Base-by-base conservation (phyloP, 2,888 invertebrate species). In the Brachypalpus laphriformis region DNA sequence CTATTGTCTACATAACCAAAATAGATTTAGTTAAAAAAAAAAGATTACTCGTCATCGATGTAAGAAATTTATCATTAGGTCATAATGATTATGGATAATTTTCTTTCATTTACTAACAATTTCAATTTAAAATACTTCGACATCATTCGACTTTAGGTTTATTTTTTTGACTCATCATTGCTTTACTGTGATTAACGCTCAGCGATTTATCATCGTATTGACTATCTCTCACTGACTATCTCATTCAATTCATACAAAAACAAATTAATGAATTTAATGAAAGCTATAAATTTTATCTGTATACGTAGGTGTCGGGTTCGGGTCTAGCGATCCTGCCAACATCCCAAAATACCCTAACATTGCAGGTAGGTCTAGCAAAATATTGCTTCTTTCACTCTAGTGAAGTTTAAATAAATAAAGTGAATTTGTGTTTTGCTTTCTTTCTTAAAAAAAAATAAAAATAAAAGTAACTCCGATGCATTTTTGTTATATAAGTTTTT, bases 261-360 rank as follows among this genome's bases (percentile, higher is more conserved):
- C 6, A 40, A 70, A 31, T 61, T 16, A 76, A 25, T 28, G 31
- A 34, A 68, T 63, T 63, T 71, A 81, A 81, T 81, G 75, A 85
- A 76, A 40, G 59, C 18, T 45, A 71, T 74, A 34, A 68, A 63
- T 76, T 81, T 86, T 87, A 87, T 83, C 70, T 87, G 75, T 87
- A 56, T 72, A 87, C 87, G 83, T 87, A 88, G 88, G 87, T 88
- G 66, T 81, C 88, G 82, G 88, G 88, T 86, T 86, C 88, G 81
- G 87, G 87, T 87, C 82, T 89, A 86, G 87, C 88, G 78, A 87
- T 88, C 83, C 78, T 89, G 87, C 88, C 88, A 74, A 88, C 88
- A 75, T 86, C 87, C 82, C 88, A 88, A 71, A 88, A 87, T 87
- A 83, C 88, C 80, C 81, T 88, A 61, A 87, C 87, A 59, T 63